Evolutionary conservation across 2,888 invertebrate species (phyloP).

Genomic region (Tromatobia lineatoria): DNA sequence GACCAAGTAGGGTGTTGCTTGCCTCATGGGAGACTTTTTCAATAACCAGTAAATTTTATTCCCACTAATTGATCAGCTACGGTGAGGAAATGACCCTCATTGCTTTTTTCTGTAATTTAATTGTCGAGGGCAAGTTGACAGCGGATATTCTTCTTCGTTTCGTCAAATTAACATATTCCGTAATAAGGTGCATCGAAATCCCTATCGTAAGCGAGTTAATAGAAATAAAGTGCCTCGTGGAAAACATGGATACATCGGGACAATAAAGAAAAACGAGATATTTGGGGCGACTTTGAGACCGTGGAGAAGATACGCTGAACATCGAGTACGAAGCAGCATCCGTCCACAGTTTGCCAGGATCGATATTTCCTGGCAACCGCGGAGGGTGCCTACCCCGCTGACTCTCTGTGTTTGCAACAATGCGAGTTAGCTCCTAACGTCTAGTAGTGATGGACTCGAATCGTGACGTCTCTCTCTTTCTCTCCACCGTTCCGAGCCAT

Average conservation of each 20-base stretch:
- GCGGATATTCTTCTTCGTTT: slow-evolving; percentile 35
- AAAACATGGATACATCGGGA: slow-evolving; percentile 7
- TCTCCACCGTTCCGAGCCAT: slow-evolving; percentile 17
- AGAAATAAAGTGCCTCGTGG: slow-evolving; percentile 19
- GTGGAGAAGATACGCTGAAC: slow-evolving; percentile 74
- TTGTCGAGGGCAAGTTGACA: slow-evolving; percentile 30
- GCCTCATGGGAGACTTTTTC: too few species aligned
- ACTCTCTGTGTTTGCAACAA: slow-evolving; percentile 83
- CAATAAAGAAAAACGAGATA: slow-evolving; percentile 74
- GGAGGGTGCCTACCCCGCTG: slow-evolving; percentile 80
- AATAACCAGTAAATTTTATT: slow-evolving; percentile 18
- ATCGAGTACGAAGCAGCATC: slow-evolving; percentile 78
- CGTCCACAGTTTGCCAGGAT: slow-evolving; percentile 79
- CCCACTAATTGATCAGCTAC: slow-evolving; percentile 9
- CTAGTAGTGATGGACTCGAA: slow-evolving; percentile 74
- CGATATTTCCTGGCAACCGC: slow-evolving; percentile 85
- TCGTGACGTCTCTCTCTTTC: slow-evolving; percentile 58
- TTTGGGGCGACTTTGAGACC: slow-evolving; percentile 71
- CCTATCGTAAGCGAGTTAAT: neutral
- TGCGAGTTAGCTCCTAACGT: slow-evolving; percentile 79
- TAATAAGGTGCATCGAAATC: slow-evolving; percentile 14
- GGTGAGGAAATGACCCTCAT: slow-evolving; percentile 9
- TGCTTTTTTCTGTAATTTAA: slow-evolving; percentile 54
- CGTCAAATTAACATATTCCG: neutral
- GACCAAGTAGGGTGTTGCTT: too few species aligned